phyloP scores from a whole-genome alignment of 2,113 vertebrate genomes.

The Leiothrix lutea region DNA sequence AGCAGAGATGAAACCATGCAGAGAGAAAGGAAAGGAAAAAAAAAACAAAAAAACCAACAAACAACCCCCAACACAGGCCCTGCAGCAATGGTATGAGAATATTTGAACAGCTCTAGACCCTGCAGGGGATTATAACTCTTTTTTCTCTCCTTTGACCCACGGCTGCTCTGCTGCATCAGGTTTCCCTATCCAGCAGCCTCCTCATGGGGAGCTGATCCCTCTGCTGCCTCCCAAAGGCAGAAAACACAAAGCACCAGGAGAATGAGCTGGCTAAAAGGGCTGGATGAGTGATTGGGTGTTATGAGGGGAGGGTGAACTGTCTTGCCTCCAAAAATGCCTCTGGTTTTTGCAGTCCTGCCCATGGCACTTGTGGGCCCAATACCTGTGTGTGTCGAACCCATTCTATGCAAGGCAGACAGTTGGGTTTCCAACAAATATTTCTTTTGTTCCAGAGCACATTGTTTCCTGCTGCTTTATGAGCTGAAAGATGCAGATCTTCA shows the following conservation, averaged over 20 bases:
- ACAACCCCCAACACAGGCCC: not conserved
- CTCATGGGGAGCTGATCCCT: fast-evolving
- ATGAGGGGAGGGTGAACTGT: not conserved
- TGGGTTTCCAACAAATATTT: not conserved
- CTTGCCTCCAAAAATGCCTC: not conserved
- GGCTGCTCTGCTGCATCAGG: not conserved
- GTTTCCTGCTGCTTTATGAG: not conserved
- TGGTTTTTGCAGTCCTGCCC: not conserved
- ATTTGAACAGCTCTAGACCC: not conserved
- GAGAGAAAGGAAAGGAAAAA: not conserved
- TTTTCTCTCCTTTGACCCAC: not conserved
- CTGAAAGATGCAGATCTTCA: not conserved
- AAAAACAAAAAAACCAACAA: too few species aligned
- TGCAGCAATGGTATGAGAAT: not conserved
- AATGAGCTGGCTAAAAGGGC: not conserved
- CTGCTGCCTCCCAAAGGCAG: not conserved
- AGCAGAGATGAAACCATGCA: not conserved
- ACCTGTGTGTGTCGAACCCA: not conserved
- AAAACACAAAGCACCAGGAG: fast-evolving
- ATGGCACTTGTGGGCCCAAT: fast-evolving
- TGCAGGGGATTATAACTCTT: not conserved
- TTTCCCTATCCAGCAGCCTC: not conserved
- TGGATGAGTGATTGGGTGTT: not conserved
- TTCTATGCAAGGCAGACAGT: fast-evolving
- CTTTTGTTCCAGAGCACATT: not conserved